These are phyloP conservation scores for Myotis vivesi DNA, from an alignment of 2,797 vertebrate species.

Conservation along the genomic window DNA sequence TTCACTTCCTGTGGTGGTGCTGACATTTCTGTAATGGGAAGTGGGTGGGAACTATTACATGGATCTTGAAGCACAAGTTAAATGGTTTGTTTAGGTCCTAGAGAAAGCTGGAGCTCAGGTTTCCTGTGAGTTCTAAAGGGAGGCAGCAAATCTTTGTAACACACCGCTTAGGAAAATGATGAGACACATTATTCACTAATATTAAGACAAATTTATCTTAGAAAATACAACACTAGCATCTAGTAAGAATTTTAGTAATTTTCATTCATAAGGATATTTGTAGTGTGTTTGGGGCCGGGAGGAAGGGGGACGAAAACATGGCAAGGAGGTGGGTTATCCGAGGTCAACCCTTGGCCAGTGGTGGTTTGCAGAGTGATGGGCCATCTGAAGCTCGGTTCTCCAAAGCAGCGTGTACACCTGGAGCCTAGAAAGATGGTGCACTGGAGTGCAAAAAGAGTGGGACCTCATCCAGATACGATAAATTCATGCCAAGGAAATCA, in stretches of 20 bases:
- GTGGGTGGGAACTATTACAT: neutral
- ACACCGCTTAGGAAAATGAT: neutral
- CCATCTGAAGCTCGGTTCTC: neutral
- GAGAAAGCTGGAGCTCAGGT: neutral
- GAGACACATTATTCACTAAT: neutral
- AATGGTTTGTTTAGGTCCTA: neutral
- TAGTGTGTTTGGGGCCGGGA: neutral
- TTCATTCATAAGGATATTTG: neutral
- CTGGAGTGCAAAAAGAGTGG: neutral
- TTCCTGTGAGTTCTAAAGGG: neutral
- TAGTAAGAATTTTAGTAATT: neutral
- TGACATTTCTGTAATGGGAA: neutral
- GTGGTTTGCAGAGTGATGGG: neutral
- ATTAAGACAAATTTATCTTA: neutral
- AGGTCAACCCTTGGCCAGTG: neutral
- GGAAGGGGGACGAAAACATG: neutral
- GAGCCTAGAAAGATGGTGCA: neutral
- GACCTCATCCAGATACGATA: neutral
- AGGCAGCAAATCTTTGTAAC: neutral
- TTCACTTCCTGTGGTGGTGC: neutral
- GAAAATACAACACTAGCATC: neutral
- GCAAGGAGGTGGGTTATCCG: neutral
- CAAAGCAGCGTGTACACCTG: neutral
- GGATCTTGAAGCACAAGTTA: neutral
- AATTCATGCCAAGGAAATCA: neutral